These are phyloP conservation scores for Phragmatobia fuliginosa DNA, from an alignment of 2,888 invertebrate genomes.

Conservation along the genomic window DNA sequence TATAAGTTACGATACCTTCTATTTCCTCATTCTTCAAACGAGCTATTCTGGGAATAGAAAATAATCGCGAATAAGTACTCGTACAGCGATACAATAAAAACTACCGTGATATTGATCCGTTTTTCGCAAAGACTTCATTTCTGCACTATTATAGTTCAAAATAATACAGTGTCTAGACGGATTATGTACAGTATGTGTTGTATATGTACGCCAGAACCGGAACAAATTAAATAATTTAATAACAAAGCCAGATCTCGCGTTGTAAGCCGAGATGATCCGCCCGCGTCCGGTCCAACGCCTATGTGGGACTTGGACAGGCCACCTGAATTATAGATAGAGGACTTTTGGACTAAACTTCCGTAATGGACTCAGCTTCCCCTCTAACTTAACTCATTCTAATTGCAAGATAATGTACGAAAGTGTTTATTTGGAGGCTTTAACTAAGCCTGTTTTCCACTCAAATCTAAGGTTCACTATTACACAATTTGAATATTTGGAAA, in stretches of 20 bases:
- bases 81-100: too few relatives aligned
- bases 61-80: too few relatives aligned
- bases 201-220: conserved; percentile 27
- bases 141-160: background rate
- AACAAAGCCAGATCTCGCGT: conserved; percentile 22
- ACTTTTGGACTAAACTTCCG: background rate
- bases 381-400: background rate
- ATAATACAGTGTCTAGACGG: background rate
- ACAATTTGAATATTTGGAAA: background rate
- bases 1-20: too few relatives aligned
- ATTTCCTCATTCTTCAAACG: too few relatives aligned
- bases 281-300: conserved; percentile 24
- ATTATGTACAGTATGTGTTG: background rate
- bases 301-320: background rate
- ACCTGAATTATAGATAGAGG: conserved; percentile 10
- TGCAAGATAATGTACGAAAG: background rate
- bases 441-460: background rate
- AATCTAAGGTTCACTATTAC: background rate
- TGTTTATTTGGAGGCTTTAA: background rate
- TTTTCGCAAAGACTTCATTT: background rate
- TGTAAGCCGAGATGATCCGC: conserved; percentile 45
- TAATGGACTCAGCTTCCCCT: background rate
- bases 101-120: too few relatives aligned
- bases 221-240: conserved; percentile 42
- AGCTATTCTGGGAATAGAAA: too few relatives aligned